Conservation (phyloP, 2,113 vertebrate species). For the Pyxicephalus adspersus region DNA sequence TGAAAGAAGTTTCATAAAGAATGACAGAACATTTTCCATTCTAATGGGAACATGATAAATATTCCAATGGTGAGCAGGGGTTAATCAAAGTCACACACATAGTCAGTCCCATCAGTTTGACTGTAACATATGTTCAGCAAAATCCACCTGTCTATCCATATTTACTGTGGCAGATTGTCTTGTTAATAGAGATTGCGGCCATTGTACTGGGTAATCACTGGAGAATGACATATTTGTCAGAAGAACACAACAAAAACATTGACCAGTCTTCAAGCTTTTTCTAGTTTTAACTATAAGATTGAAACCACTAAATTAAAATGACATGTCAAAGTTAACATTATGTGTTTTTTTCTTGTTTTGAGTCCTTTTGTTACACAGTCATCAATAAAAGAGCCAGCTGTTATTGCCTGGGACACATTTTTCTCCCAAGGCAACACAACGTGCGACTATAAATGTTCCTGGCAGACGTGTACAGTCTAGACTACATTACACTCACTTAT, state of each 20-base stretch:
- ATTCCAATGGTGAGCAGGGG: background rate
- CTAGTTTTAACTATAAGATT: background rate
- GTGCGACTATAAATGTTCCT: conserved; percentile 39
- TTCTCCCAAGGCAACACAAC: conserved; percentile 39
- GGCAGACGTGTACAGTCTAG: conserved; percentile 40
- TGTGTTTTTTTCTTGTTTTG: background rate
- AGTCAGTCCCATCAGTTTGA: background rate
- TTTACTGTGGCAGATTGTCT: conserved; percentile 1
- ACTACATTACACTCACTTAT: conserved; percentile 32
- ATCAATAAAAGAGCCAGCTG: conserved; percentile 44
- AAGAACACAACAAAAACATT: background rate
- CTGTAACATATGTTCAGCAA: background rate
- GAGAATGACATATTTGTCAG: conserved; percentile 4
- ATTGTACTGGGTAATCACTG: background rate
- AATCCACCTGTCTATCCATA: background rate
- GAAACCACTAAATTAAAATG: conserved; percentile 26
- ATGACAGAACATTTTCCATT: no score
- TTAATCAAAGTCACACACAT: conserved; percentile 1
- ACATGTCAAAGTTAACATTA: background rate
- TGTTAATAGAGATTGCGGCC: conserved; percentile 15
- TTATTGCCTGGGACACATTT: conserved; percentile 44
- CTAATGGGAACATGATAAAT: no score
- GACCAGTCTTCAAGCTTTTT: background rate
- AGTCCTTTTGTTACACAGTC: conserved; percentile 24
- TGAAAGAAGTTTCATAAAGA: no score